Conservation (phyloP, 2,888 invertebrate species). For the Congeria kusceri region DNA sequence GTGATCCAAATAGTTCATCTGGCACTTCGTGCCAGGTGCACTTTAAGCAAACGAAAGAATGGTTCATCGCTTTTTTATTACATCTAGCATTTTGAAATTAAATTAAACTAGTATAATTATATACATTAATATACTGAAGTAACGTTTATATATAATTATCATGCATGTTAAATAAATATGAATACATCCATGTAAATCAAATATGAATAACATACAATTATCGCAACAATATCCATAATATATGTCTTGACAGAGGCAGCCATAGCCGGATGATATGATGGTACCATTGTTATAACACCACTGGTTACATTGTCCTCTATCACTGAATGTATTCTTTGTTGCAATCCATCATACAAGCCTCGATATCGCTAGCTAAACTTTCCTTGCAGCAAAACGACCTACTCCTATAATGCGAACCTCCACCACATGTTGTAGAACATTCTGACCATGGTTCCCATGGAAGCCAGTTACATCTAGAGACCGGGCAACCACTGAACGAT, state of each 20-base stretch:
- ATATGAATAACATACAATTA: background rate
- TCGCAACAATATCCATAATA: constrained; percentile 1
- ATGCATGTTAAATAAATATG: too few relatives aligned
- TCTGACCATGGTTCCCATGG: background rate
- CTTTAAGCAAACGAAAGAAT: too few relatives aligned
- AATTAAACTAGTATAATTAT: too few relatives aligned
- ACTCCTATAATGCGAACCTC: background rate
- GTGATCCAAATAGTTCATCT: too few relatives aligned
- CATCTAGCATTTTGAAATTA: too few relatives aligned
- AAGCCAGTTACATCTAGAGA: background rate
- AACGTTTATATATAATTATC: too few relatives aligned
- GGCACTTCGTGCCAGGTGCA: too few relatives aligned
- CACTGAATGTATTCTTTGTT: background rate
- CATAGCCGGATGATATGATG: background rate
- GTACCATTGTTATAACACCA: background rate
- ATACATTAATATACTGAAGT: too few relatives aligned
- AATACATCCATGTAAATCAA: background rate
- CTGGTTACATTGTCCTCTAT: background rate
- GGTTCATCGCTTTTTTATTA: too few relatives aligned
- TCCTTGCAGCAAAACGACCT: background rate
- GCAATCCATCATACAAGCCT: background rate
- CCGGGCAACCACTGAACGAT: background rate
- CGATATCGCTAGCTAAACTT: background rate
- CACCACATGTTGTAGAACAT: constrained; percentile 1
- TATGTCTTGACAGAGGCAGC: background rate